Percentiles rank a stretch among this genome's conserved stretches.
Evolutionary conservation across 2,797 vertebrate species (phyloP).

Genomic region (Clamator glandarius): DNA sequence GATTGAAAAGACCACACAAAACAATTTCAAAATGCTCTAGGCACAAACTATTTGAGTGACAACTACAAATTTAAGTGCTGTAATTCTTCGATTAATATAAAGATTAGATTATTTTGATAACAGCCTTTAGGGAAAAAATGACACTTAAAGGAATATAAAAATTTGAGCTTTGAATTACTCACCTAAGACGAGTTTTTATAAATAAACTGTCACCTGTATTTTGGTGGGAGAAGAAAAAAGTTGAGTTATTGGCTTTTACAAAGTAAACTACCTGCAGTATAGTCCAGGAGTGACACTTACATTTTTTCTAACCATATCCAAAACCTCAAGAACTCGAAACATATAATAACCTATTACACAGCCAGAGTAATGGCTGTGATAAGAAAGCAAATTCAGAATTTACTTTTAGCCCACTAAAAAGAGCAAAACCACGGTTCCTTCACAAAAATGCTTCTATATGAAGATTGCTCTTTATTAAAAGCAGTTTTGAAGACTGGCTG

Average conservation of each 20-base stretch:
- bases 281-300: slow-evolving; percentile 32
- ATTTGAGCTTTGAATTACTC: slow-evolving; percentile 66
- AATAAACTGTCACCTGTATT: slow-evolving; percentile 69
- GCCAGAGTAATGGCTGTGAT: neutral
- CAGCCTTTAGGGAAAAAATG: slow-evolving; percentile 72
- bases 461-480: neutral
- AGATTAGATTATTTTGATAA: slow-evolving; percentile 77
- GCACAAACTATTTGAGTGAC: slow-evolving; percentile 75
- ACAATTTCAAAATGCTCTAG: slow-evolving; percentile 80
- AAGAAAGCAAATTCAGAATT: slow-evolving; percentile 42
- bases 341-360: slow-evolving; percentile 8
- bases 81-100: slow-evolving; percentile 80
- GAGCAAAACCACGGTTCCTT: neutral
- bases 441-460: neutral
- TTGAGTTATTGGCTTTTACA: slow-evolving; percentile 50
- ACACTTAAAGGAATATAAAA: slow-evolving; percentile 70
- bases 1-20: slow-evolving; percentile 80
- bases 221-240: slow-evolving; percentile 46
- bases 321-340: slow-evolving; percentile 19
- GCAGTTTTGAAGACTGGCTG: neutral
- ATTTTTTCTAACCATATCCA: slow-evolving; percentile 35
- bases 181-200: slow-evolving; percentile 65
- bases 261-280: slow-evolving; percentile 52
- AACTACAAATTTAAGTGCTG: slow-evolving; percentile 79
- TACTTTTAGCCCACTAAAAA: neutral